Conservation (phyloP, 2,888 invertebrate genomes). For the Anthophora plumipes region DNA sequence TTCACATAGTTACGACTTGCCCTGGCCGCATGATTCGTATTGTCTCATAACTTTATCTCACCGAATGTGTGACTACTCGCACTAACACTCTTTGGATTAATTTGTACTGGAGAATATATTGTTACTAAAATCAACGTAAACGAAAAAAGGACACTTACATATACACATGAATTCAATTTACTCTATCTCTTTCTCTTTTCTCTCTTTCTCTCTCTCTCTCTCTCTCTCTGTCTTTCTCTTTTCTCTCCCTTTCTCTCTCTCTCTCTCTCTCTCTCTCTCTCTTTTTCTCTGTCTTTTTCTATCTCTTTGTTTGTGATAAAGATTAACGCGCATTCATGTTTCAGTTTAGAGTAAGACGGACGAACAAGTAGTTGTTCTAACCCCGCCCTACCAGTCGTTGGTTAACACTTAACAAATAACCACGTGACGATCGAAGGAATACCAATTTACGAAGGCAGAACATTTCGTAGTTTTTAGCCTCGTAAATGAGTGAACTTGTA, state of each 20-base stretch:
- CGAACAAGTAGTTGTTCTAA: conserved; percentile 17
- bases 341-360: neutral
- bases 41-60: conserved; percentile 2
- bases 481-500: neutral
- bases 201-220: neutral
- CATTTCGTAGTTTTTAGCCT: neutral
- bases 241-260: neutral
- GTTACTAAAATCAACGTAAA: neutral
- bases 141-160: neutral
- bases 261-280: no score
- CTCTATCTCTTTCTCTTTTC: no score
- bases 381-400: conserved; percentile 22
- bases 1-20: neutral
- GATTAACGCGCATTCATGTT: conserved; percentile 8
- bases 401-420: conserved; percentile 44
- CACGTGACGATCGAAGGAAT: conserved; percentile 5
- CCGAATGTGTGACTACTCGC: conserved; percentile 24
- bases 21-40: conserved; percentile 17
- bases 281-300: neutral
- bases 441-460: neutral
- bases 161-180: no score
- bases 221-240: neutral
- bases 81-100: conserved; percentile 38
- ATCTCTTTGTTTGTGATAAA: neutral
- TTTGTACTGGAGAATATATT: neutral